A percentile compares a stretch with the other conserved stretches of the same genome.
Evolutionary conservation across 1,140 invertebrate genomes (phyloP).

Genomic region (Meteorus sp.): DNA sequence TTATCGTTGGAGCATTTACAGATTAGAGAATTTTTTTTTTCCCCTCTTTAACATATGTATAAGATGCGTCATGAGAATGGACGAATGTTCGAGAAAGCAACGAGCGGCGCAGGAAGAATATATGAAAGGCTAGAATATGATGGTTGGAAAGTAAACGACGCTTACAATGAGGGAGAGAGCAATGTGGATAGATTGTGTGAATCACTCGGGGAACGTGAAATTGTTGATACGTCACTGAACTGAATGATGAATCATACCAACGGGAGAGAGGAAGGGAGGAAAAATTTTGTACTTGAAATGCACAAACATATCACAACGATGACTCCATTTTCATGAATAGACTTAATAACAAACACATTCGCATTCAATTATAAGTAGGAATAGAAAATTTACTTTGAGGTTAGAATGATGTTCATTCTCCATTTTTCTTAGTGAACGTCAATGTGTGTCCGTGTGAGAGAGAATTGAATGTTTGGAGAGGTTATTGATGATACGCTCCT

Average conservation of each 20-base stretch:
- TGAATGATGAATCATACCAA: not conserved
- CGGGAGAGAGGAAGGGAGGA: not conserved
- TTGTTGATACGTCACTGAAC: not conserved
- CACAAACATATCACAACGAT: too few species aligned
- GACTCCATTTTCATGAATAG: too few species aligned
- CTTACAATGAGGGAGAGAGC: not conserved
- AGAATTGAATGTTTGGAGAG: not conserved
- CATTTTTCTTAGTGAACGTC: too few species aligned
- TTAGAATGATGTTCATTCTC: too few species aligned
- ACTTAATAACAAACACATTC: too few species aligned
- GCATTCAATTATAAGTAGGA: too few species aligned
- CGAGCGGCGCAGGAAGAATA: not conserved
- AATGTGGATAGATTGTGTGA: not conserved
- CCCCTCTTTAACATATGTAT: not conserved
- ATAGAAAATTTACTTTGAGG: too few species aligned
- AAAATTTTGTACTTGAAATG: too few species aligned
- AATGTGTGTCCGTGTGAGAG: not conserved
- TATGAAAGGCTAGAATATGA: too few species aligned
- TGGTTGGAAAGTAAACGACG: not conserved
- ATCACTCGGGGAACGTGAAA: not conserved
- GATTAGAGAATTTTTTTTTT: too few species aligned
- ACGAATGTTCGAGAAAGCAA: constrained; percentile 8
- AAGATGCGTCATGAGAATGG: too few species aligned
- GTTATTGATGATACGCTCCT: constrained; percentile 35
- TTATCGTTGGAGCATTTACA: too few species aligned